Evolutionary conservation across 2,113 vertebrate genomes (phyloP).

Genomic region (Corvus cornix): DNA sequence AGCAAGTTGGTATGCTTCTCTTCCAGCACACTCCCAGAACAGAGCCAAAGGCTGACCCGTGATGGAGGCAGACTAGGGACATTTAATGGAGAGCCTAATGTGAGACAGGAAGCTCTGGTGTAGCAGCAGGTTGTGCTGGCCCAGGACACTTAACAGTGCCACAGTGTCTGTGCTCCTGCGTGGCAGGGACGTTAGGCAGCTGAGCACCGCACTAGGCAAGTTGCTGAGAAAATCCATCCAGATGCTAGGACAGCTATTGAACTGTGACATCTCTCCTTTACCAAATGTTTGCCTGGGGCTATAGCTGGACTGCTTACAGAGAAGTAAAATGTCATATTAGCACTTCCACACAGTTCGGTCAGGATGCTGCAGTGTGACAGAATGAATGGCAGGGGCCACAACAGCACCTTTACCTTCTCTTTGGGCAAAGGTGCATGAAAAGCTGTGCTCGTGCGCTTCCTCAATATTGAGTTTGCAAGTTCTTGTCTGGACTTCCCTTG

Average conservation of each 20-base stretch:
- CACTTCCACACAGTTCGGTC: background rate
- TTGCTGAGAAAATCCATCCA: background rate
- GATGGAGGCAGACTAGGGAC: background rate
- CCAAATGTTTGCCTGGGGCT: background rate
- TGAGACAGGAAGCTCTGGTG: background rate
- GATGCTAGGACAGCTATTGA: background rate
- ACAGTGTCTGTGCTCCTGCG: rapidly evolving
- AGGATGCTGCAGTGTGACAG: background rate
- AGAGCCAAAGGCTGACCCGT: background rate
- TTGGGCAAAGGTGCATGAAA: background rate
- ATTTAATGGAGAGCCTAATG: background rate
- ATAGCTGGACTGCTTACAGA: background rate
- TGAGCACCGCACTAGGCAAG: background rate
- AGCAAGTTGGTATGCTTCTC: background rate
- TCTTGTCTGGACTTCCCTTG: background rate
- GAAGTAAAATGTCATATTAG: background rate
- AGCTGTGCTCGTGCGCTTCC: background rate
- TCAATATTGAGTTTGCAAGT: background rate
- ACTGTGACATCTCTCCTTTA: background rate
- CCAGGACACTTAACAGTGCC: background rate
- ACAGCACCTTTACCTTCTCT: background rate
- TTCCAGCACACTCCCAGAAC: background rate
- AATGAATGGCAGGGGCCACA: background rate
- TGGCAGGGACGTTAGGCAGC: background rate
- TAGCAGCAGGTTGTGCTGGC: background rate